A percentile compares a stretch with the other conserved stretches of the same genome.
phyloP scores from a whole-genome alignment of 2,888 invertebrate species.

The Lepidochrysops patricia region DNA sequence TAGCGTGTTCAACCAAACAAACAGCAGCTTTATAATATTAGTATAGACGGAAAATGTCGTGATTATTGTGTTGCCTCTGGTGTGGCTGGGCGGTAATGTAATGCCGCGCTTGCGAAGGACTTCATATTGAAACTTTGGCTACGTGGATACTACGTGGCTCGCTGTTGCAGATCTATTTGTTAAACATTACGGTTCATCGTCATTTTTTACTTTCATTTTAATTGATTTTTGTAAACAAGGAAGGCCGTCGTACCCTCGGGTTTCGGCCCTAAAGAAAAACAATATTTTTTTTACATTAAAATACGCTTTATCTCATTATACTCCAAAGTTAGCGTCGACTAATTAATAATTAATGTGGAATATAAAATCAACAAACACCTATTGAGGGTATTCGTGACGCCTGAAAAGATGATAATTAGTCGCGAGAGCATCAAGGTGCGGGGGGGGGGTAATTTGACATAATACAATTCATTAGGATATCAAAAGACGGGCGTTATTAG shows the following conservation, averaged over 20 bases:
- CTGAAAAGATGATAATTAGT: not conserved
- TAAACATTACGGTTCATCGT: too few species aligned
- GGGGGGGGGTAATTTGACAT: not conserved
- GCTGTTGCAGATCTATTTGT: too few species aligned
- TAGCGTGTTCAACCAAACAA: too few species aligned
- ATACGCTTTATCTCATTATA: not conserved
- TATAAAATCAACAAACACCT: not conserved
- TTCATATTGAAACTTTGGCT: too few species aligned
- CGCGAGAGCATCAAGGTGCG: not conserved
- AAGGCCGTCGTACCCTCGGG: not conserved
- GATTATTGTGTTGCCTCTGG: too few species aligned
- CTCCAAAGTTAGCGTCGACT: not conserved
- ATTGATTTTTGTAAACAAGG: not conserved
- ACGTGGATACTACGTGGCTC: too few species aligned
- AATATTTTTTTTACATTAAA: not conserved
- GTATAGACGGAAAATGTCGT: too few species aligned
- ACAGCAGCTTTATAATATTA: too few species aligned
- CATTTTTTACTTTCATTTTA: too few species aligned
- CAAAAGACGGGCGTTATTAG: not conserved
- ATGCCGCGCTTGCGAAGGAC: too few species aligned
- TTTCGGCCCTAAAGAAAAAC: not conserved
- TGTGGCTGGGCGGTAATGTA: not conserved
- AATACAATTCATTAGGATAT: not conserved
- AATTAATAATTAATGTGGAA: not conserved
- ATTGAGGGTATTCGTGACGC: not conserved